Evolutionary conservation across 2,888 invertebrate genomes (phyloP), one percentile per base, ranked within the genome.

Genomic region (Biston stratarius): DNA sequence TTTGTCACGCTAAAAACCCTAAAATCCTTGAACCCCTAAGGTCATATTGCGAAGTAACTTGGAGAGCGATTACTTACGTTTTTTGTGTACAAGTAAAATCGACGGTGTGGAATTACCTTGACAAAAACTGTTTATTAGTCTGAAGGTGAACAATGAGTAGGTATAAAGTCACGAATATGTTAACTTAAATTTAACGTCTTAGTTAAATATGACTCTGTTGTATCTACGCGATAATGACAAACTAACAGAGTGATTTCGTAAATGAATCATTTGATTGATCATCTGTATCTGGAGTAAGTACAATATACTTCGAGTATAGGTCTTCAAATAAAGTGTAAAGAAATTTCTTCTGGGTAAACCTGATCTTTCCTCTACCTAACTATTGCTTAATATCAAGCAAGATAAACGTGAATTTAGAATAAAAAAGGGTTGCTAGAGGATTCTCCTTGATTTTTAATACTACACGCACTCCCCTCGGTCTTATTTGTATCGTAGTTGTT

Each of bases 1-100:
- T 66, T 73, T 68, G 69, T 75, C 71, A 75, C 69, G 74, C 71
- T 62, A 61, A 47, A 68, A 61, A 70, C 70, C 65, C 48, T 62
- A 69, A 70, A 44, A 76, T 71, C 77, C 75, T 76, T 76, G 73
- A 77, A 74, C 70, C 24, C 24, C 75, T 65, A 67, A 66, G 66
- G 66, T 71, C 51, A 64, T 60, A 67, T 69, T 71, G 64, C 66
- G 69, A 73, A 70, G 73, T 65, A 74, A 73, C 68, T 64, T 80
- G 49, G 77, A 81, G 77, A 80, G 82, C 67, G 42, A 11, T 42
- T n/a, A 7, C 7, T 59, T 14, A 36, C 10, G 53, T 67, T 71
- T 65, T 64, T 61, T 61, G 42, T 55, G 40, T 61, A 14, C 63
- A 61, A 61, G 64, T 61, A 68, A 52, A 64, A 53, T 63, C 51